phyloP scores from a whole-genome alignment of 2,113 vertebrate genomes.

The Bombycilla garrulus region DNA sequence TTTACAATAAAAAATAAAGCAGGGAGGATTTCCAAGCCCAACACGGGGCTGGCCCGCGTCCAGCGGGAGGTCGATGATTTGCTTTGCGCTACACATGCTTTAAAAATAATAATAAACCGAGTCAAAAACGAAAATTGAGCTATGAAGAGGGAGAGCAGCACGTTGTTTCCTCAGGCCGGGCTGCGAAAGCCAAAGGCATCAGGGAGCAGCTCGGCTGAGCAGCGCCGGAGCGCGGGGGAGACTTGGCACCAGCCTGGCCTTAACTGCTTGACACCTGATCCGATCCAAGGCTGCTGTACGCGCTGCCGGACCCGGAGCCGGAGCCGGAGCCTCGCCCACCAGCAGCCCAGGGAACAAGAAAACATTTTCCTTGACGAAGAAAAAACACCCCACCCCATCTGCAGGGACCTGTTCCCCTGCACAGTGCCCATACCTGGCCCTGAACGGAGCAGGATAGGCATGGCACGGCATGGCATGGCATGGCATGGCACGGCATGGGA shows the following conservation, averaged over 20 bases:
- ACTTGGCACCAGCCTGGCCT: neutral
- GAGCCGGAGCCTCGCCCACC: neutral
- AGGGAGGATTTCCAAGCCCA: conserved; percentile 56
- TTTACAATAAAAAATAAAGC: conserved; percentile 31
- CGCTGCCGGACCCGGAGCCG: neutral
- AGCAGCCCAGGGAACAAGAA: conserved; percentile 40
- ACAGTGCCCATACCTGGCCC: neutral
- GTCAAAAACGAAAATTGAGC: conserved; percentile 1
- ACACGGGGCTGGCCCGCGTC: conserved; percentile 5
- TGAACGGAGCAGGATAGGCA: fast-evolving
- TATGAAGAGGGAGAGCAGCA: neutral
- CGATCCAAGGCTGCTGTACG: neutral
- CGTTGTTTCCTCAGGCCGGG: neutral
- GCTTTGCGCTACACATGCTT: conserved; percentile 21
- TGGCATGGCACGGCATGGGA: fast-evolving
- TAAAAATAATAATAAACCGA: conserved; percentile 39
- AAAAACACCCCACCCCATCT: conserved; percentile 26
- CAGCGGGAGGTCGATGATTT: conserved; percentile 36
- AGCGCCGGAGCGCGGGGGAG: neutral
- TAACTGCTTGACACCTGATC: neutral
- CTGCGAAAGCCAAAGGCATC: conserved; percentile 17
- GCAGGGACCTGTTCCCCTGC: neutral
- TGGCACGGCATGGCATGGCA: fast-evolving
- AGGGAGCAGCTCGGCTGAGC: neutral
- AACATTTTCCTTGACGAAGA: conserved; percentile 52